A percentile compares a stretch with the other conserved stretches of the same genome.
These are phyloP conservation scores for Ptyas mucosa DNA, from an alignment of 2,113 vertebrate species.

Conservation along the genomic window DNA sequence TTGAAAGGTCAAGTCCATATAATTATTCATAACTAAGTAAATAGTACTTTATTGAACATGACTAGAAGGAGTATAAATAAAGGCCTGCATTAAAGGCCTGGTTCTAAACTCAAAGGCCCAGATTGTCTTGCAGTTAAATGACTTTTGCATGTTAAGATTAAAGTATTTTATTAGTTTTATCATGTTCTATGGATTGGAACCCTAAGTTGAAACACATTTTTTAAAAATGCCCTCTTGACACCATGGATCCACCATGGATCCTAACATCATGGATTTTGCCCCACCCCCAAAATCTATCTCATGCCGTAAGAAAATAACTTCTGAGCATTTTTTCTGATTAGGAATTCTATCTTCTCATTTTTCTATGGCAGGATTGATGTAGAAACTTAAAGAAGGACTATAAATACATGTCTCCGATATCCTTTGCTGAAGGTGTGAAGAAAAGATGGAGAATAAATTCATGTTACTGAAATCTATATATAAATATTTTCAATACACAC, in stretches of 20 bases:
- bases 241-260: neutral
- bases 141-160: neutral
- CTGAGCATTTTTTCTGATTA: neutral
- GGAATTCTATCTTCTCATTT: neutral
- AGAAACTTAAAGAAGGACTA: neutral
- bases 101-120: slow-evolving; percentile 5
- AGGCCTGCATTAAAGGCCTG: neutral
- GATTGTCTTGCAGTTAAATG: neutral
- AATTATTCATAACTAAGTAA: slow-evolving; percentile 54
- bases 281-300: neutral
- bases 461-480: neutral
- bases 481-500: neutral
- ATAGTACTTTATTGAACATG: slow-evolving; percentile 41
- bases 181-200: neutral
- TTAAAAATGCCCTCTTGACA: neutral
- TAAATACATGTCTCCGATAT: neutral
- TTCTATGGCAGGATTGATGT: neutral
- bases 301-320: neutral
- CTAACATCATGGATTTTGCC: neutral
- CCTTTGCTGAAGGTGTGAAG: neutral
- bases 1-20: slow-evolving; percentile 45
- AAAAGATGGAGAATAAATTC: neutral
- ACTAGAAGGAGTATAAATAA: slow-evolving; percentile 39
- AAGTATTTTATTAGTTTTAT: neutral
- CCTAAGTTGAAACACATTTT: neutral